Conservation (phyloP, 1,140 invertebrate species). For the Bilobella aurantiaca region DNA sequence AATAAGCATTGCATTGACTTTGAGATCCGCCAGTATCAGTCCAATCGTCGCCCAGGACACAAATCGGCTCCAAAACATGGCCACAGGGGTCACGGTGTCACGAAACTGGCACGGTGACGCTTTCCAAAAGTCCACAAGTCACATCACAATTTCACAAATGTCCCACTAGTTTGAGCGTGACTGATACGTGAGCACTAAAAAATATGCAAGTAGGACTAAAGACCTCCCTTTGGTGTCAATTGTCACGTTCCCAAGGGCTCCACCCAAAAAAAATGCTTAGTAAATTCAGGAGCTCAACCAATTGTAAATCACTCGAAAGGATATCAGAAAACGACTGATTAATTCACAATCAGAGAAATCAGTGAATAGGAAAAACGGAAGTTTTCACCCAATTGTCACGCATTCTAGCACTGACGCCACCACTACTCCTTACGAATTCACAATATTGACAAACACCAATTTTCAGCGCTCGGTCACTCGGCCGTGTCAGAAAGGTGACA, state of each 20-base stretch:
- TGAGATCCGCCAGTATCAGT: neutral
- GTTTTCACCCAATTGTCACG: neutral
- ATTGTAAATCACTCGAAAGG: neutral
- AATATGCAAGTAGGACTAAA: no score
- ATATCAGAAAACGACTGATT: constrained; percentile 2
- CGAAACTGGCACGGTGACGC: neutral
- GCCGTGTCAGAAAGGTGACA: no score
- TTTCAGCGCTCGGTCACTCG: no score
- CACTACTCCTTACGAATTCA: no score
- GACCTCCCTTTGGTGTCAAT: neutral
- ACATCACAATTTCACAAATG: no score
- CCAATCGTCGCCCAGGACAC: neutral
- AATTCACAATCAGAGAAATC: neutral
- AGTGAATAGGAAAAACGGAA: neutral
- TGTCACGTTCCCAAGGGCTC: neutral
- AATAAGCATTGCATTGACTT: constrained; percentile 20
- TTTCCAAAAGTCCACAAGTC: no score
- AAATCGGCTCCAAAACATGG: neutral
- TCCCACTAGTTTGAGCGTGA: no score
- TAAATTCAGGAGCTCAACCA: neutral
- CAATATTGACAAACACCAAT: no score
- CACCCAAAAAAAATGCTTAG: neutral
- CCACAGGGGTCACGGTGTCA: neutral
- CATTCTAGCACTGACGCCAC: no score
- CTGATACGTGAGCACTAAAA: neutral